Evolutionary conservation across 2,888 invertebrate species (phyloP).

Genomic region (Diadromus collaris): DNA sequence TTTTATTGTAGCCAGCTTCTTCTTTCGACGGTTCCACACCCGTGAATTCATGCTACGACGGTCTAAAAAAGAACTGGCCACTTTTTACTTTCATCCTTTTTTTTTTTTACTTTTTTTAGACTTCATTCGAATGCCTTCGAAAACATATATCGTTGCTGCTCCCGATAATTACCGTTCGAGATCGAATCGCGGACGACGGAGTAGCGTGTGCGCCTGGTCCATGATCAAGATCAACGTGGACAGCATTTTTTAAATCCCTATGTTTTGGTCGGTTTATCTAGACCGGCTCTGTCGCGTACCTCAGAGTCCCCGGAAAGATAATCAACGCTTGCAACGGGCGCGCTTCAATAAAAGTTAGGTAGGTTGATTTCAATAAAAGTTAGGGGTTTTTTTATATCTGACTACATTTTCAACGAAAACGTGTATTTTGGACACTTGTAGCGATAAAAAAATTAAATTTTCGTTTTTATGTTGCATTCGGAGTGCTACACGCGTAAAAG

Average conservation of each 20-base stretch:
- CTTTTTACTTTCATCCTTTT: constrained; percentile 26
- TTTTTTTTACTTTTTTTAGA: constrained; percentile 8
- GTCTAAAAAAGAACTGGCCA: constrained; percentile 11
- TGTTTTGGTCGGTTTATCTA: constrained; percentile 31
- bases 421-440: neutral
- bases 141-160: constrained; percentile 55
- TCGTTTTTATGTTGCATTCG: neutral
- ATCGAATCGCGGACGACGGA: constrained; percentile 38
- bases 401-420: neutral
- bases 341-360: neutral
- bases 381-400: neutral
- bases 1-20: constrained; percentile 18
- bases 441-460: neutral
- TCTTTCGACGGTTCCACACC: constrained; percentile 50
- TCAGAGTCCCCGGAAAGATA: neutral
- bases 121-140: constrained; percentile 52
- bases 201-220: constrained; percentile 23
- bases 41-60: constrained; percentile 30
- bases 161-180: constrained; percentile 54
- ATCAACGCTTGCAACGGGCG: neutral
- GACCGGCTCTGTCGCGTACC: constrained; percentile 8
- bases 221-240: constrained; percentile 56
- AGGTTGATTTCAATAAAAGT: neutral
- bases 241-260: constrained; percentile 51
- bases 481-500: neutral